A percentile compares a stretch with the other conserved stretches of the same genome.
Evolutionary conservation across 2,797 vertebrate genomes (phyloP).

Genomic region (Setipinna tenuifilis): DNA sequence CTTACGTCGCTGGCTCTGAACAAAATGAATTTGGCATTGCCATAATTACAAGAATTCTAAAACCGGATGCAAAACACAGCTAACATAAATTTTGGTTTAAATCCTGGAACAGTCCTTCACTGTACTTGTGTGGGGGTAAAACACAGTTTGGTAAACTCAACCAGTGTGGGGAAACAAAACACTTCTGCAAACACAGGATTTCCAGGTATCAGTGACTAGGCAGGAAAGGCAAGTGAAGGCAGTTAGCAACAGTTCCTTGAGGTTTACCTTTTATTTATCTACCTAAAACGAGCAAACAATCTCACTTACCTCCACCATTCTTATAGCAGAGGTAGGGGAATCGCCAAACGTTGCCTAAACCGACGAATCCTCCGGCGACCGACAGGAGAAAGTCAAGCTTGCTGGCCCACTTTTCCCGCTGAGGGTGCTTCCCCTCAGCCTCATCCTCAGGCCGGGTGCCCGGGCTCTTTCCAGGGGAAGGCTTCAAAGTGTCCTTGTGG

Average conservation of each 20-base stretch:
- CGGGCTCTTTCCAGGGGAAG: constrained; percentile 94
- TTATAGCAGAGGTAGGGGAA: constrained; percentile 99
- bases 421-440: constrained; percentile 92
- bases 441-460: constrained; percentile 95
- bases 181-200: too few relatives aligned
- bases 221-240: background rate
- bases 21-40: background rate
- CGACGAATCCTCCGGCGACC: constrained; percentile 95
- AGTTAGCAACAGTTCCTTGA: background rate
- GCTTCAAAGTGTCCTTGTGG: constrained; percentile 98
- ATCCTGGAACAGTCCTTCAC: background rate
- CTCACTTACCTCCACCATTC: constrained; percentile 91
- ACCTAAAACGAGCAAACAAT: background rate
- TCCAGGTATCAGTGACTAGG: background rate
- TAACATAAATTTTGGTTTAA: background rate
- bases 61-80: background rate
- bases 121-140: background rate
- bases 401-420: constrained; percentile 97
- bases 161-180: too few relatives aligned
- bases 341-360: constrained; percentile 97
- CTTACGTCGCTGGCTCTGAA: background rate
- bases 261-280: background rate
- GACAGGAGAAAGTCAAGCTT: constrained; percentile 98
- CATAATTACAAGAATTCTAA: background rate
- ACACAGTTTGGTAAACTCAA: background rate